Evolutionary conservation across 2,888 invertebrate species (phyloP).

Genomic region (Galerucella calmariensis): DNA sequence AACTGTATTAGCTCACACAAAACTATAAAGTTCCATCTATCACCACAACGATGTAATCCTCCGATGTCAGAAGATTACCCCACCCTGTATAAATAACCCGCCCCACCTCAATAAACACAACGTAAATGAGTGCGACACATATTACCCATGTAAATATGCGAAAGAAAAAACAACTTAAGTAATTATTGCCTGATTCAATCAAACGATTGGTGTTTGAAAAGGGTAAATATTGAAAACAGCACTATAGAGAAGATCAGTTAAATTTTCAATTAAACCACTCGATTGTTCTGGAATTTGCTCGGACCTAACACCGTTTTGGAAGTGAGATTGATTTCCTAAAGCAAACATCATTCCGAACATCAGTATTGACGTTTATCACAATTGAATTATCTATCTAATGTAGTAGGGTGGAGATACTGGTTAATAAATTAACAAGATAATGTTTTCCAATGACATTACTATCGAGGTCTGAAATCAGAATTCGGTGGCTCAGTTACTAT

Average conservation of each 20-base stretch:
- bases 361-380: conserved; percentile 33
- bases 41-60: no score
- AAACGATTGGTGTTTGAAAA: background rate
- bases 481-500: background rate
- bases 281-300: conserved; percentile 22
- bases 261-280: conserved; percentile 20
- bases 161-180: background rate
- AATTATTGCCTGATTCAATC: background rate
- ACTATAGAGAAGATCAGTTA: background rate
- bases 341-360: conserved; percentile 26
- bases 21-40: no score
- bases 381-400: conserved; percentile 32
- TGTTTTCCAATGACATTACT: conserved; percentile 28
- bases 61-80: no score
- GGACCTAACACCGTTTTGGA: conserved; percentile 5
- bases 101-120: no score
- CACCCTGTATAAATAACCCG: no score
- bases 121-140: background rate
- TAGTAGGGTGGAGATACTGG: conserved; percentile 31
- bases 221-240: conserved; percentile 16
- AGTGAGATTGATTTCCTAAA: conserved; percentile 25
- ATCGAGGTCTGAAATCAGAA: conserved; percentile 12
- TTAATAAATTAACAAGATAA: conserved; percentile 34
- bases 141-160: background rate
- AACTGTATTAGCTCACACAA: no score